Conservation (phyloP, 2,888 invertebrate species). For the Atrina japonica region DNA sequence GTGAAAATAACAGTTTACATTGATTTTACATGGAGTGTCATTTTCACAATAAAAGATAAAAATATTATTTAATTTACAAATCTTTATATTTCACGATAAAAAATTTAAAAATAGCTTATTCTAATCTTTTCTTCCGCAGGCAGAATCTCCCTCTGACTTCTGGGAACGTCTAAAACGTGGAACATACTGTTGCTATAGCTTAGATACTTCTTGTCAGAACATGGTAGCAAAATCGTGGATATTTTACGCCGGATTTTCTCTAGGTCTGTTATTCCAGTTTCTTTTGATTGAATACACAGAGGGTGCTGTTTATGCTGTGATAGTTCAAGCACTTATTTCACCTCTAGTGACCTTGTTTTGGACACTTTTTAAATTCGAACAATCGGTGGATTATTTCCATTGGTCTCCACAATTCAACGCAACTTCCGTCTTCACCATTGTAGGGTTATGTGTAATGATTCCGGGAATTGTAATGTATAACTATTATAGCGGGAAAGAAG, state of each 20-base stretch:
- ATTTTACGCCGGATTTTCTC: slow-evolving; percentile 53
- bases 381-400: slow-evolving; percentile 47
- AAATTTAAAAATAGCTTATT: too few species aligned
- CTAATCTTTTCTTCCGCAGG: slow-evolving; percentile 50
- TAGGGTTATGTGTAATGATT: slow-evolving; percentile 59
- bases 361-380: slow-evolving; percentile 65
- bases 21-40: too few species aligned
- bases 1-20: too few species aligned
- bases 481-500: slow-evolving; percentile 62
- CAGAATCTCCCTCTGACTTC: slow-evolving; percentile 47
- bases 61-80: too few species aligned
- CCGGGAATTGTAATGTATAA: slow-evolving; percentile 66
- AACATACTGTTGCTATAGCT: slow-evolving; percentile 55
- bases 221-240: slow-evolving; percentile 57
- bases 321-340: slow-evolving; percentile 63
- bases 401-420: slow-evolving; percentile 63
- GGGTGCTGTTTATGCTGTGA: slow-evolving; percentile 65
- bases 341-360: slow-evolving; percentile 67
- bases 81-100: too few species aligned
- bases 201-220: slow-evolving; percentile 42
- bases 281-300: slow-evolving; percentile 68
- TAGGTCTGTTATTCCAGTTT: slow-evolving; percentile 63
- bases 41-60: too few species aligned
- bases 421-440: slow-evolving; percentile 65
- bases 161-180: slow-evolving; percentile 47